These are phyloP conservation scores for Myotis daubentonii DNA, from an alignment of 2,797 vertebrate genomes.

Conservation along the genomic window DNA sequence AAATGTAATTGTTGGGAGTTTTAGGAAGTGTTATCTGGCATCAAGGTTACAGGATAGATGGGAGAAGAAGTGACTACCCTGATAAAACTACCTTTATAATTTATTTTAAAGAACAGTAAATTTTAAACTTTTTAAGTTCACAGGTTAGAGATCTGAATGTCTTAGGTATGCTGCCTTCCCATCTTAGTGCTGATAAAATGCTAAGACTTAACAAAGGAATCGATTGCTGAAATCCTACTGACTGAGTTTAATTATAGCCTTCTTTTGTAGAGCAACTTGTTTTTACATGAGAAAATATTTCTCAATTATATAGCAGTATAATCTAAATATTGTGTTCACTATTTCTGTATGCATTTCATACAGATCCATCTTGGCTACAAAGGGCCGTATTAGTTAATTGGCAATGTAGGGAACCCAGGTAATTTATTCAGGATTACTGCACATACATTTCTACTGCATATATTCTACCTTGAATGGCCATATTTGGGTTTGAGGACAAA, in stretches of 20 bases:
- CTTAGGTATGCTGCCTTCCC: not conserved
- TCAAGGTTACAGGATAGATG: not conserved
- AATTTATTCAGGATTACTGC: not conserved
- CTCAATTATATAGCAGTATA: not conserved
- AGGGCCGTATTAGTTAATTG: not conserved
- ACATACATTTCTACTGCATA: not conserved
- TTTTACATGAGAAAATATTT: not conserved
- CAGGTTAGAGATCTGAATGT: not conserved
- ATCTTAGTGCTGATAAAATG: not conserved
- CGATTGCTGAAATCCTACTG: not conserved
- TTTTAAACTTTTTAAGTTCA: not conserved
- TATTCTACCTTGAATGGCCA: not conserved
- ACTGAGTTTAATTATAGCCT: not conserved
- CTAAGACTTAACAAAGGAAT: not conserved
- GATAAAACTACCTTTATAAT: not conserved
- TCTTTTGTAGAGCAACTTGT: not conserved
- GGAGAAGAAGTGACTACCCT: not conserved
- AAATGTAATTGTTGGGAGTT: not conserved
- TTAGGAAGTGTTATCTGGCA: not conserved
- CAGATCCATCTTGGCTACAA: fast-evolving
- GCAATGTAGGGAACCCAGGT: not conserved
- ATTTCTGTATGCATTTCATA: not conserved
- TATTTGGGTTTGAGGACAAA: not conserved
- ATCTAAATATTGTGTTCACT: not conserved
- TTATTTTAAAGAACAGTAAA: not conserved